Evolutionary conservation across 2,797 vertebrate genomes (phyloP).

Genomic region (Intellagama lesueurii): DNA sequence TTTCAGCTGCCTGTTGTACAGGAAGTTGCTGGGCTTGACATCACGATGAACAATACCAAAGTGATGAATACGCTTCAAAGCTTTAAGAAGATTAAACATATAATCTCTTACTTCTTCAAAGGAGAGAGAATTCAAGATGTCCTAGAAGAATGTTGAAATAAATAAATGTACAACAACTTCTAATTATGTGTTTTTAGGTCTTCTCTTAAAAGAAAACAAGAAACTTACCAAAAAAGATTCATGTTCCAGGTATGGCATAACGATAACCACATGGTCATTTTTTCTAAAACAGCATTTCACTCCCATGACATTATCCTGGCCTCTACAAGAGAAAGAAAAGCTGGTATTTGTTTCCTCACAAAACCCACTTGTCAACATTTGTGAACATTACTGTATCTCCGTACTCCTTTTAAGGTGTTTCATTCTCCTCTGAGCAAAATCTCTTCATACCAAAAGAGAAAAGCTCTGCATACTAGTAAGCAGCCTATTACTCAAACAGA

Average conservation of each 20-base stretch:
- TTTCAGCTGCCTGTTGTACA: slow-evolving; percentile 85
- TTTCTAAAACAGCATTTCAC: slow-evolving; percentile 96
- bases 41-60: slow-evolving; percentile 98
- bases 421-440: not conserved
- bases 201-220: slow-evolving; percentile 41
- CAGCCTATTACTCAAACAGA: not conserved
- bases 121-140: slow-evolving; percentile 88
- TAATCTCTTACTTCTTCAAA: slow-evolving; percentile 94
- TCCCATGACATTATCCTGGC: slow-evolving; percentile 96
- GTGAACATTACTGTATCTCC: not conserved
- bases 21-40: slow-evolving; percentile 89
- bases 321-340: slow-evolving; percentile 79
- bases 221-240: slow-evolving; percentile 90
- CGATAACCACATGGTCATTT: slow-evolving; percentile 95
- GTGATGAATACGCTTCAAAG: slow-evolving; percentile 92
- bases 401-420: not conserved
- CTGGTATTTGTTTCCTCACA: not conserved
- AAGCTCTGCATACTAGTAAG: too few relatives aligned
- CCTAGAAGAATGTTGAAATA: slow-evolving; percentile 80
- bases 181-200: slow-evolving; percentile 44
- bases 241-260: slow-evolving; percentile 97
- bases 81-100: slow-evolving; percentile 93
- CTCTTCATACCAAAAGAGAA: not conserved
- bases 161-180: slow-evolving; percentile 53
- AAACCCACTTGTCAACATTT: slow-evolving; percentile 25